Conservation (phyloP, 2,113 vertebrate species). For the Gavialis gangeticus region DNA sequence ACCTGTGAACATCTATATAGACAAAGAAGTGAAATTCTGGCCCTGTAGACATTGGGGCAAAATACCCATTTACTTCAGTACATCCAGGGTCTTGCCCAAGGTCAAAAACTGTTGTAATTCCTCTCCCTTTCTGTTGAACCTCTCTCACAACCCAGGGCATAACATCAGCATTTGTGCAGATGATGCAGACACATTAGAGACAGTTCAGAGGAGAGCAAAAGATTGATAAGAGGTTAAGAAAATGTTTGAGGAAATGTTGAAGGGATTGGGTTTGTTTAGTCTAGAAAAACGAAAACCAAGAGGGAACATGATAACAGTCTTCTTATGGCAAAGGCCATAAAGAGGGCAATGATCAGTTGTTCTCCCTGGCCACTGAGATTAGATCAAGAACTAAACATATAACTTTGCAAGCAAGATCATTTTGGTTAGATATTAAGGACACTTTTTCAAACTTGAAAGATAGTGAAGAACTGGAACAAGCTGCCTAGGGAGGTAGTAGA, state of each 20-base stretch:
- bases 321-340: background rate
- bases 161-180: background rate
- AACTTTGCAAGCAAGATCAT: conserved; percentile 32
- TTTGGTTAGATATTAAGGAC: conserved; percentile 12
- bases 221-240: background rate
- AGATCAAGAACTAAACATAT: background rate
- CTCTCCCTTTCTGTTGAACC: background rate
- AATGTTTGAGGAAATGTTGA: background rate
- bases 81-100: background rate
- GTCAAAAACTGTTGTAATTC: background rate
- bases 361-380: background rate
- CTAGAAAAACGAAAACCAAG: background rate
- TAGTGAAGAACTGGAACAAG: background rate
- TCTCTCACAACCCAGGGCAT: background rate
- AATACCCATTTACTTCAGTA: background rate
- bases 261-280: background rate
- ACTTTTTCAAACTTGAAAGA: conserved; percentile 35
- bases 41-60: background rate
- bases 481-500: conserved; percentile 12
- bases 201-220: background rate
- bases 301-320: background rate
- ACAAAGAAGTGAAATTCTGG: background rate
- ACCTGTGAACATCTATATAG: background rate
- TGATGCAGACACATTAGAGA: background rate
- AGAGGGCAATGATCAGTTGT: conserved; percentile 24